phyloP scores from a whole-genome alignment of 1,140 invertebrate species.

The Oscheius sp. region DNA sequence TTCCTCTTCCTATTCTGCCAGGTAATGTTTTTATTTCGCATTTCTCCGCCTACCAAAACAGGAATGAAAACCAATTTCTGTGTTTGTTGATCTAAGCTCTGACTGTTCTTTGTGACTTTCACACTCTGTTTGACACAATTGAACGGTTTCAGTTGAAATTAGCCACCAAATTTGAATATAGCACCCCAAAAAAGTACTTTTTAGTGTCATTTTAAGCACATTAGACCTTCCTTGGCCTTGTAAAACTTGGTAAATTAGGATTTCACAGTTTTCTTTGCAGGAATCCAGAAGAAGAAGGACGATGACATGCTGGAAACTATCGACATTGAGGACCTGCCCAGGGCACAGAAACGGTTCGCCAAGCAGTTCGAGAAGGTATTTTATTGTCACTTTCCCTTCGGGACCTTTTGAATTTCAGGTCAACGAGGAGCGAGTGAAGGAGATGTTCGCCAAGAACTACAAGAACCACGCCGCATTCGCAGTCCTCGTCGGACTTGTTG shows the following conservation, averaged over 20 bases:
- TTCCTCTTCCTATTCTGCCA: neutral
- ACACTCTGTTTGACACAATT: too few relatives aligned
- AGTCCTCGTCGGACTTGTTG: constrained; percentile 34
- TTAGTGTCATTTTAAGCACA: too few relatives aligned
- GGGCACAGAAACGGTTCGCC: constrained; percentile 58
- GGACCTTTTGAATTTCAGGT: constrained; percentile 14
- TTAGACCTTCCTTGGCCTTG: too few relatives aligned
- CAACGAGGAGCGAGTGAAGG: constrained; percentile 52
- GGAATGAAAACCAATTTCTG: constrained; percentile 1
- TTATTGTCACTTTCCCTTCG: neutral
- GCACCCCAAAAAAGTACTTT: too few relatives aligned
- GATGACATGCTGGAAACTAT: constrained; percentile 54
- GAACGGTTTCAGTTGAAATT: too few relatives aligned
- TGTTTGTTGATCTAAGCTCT: too few relatives aligned
- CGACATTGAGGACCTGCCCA: constrained; percentile 55
- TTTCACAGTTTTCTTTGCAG: too few relatives aligned
- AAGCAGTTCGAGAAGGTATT: constrained; percentile 55
- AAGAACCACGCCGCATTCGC: constrained; percentile 45
- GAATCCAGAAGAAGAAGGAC: constrained; percentile 30
- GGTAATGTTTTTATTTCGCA: neutral
- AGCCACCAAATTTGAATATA: too few relatives aligned
- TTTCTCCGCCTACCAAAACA: neutral
- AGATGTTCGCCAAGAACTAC: constrained; percentile 58
- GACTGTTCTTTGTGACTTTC: too few relatives aligned
- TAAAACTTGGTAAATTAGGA: too few relatives aligned